A percentile compares a stretch with the other conserved stretches of the same genome.
These are phyloP conservation scores for Pithys albifrons DNA, from an alignment of 2,113 vertebrate genomes.

Conservation along the genomic window DNA sequence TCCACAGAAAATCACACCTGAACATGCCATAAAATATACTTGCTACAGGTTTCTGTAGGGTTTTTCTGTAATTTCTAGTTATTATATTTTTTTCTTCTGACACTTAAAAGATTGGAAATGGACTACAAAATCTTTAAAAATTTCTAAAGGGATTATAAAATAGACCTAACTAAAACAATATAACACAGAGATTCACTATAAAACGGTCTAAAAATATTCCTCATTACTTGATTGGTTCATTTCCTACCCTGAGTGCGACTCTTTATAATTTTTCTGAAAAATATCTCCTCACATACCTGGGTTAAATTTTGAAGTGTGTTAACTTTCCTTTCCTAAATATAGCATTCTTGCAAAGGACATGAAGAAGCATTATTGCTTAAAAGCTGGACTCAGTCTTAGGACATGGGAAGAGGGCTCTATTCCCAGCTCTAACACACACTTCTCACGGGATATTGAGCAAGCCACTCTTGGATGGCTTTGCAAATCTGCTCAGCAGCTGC, in stretches of 20 bases:
- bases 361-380: background rate
- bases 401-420: background rate
- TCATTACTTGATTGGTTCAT: background rate
- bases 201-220: background rate
- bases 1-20: background rate
- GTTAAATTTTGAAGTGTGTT: background rate
- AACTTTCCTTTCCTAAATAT: background rate
- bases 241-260: background rate
- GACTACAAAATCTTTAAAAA: background rate
- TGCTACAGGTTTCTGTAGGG: background rate
- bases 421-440: background rate
- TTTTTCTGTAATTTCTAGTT: background rate
- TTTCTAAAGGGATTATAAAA: background rate
- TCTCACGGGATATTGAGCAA: background rate
- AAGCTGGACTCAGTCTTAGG: background rate
- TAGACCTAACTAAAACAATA: background rate
- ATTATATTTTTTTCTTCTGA: background rate
- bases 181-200: background rate
- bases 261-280: background rate
- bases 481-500: constrained; percentile 55
- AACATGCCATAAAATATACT: background rate
- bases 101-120: background rate
- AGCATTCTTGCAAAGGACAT: background rate
- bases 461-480: background rate
- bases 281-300: background rate